Evolutionary conservation across 2,113 vertebrate species (phyloP).

Genomic region (Papio anubis): DNA sequence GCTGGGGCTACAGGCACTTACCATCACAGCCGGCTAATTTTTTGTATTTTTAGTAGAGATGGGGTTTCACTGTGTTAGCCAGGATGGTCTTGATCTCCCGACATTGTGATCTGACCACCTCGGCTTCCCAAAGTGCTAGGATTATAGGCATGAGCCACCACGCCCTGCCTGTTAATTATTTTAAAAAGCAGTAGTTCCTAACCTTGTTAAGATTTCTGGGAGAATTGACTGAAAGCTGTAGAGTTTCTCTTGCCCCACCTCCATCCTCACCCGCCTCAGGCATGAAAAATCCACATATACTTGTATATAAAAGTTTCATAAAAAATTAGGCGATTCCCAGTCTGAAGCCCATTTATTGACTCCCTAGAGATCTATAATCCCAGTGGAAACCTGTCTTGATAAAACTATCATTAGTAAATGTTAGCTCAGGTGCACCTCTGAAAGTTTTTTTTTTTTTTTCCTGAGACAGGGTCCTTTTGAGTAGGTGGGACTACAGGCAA

Average conservation of each 20-base stretch:
- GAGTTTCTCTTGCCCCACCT: not conserved
- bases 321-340: not conserved
- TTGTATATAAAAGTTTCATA: not conserved
- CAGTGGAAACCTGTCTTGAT: not conserved
- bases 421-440: not conserved
- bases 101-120: too few species aligned
- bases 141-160: too few species aligned
- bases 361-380: not conserved
- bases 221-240: not conserved
- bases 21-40: too few species aligned
- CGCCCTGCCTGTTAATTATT: not conserved
- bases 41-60: too few species aligned
- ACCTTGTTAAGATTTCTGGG: not conserved
- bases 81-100: too few species aligned
- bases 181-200: not conserved
- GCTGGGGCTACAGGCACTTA: too few species aligned
- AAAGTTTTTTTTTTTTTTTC: too few species aligned
- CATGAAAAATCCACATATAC: not conserved
- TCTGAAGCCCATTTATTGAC: not conserved
- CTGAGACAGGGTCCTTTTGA: too few species aligned
- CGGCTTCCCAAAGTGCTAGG: too few species aligned
- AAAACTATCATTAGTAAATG: not conserved
- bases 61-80: too few species aligned
- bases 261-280: not conserved
- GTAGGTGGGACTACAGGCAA: too few species aligned